A percentile compares a stretch with the other conserved stretches of the same genome.
Conservation (phyloP, 2,797 vertebrate genomes). For the Diplodus sargus region DNA sequence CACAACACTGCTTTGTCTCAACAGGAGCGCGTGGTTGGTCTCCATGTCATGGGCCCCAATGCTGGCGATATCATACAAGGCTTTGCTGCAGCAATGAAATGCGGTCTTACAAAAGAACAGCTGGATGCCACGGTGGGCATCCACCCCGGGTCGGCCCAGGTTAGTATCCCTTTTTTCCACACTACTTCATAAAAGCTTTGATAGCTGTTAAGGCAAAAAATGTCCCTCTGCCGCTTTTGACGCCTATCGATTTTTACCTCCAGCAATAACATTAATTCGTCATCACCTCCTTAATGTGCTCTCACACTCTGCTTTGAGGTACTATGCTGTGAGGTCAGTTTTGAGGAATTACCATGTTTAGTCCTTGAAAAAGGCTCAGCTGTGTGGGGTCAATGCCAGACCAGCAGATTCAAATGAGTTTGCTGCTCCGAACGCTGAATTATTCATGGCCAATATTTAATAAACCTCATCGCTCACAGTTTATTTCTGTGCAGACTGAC, state of each 20-base stretch:
- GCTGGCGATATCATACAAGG: conserved; percentile 90
- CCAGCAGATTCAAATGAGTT: conserved; percentile 57
- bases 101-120: conserved; percentile 87
- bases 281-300: conserved; percentile 4
- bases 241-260: conserved; percentile 1
- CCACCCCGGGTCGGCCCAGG: conserved; percentile 89
- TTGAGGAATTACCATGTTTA: conserved; percentile 27
- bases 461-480: conserved; percentile 28
- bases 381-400: conserved; percentile 49
- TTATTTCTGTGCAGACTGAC: conserved; percentile 23
- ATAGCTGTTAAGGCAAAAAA: neutral
- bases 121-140: conserved; percentile 86
- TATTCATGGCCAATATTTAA: conserved; percentile 66
- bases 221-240: conserved; percentile 10
- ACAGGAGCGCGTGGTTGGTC: conserved; percentile 88
- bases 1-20: conserved; percentile 5
- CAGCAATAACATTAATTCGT: neutral
- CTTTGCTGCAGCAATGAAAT: conserved; percentile 87
- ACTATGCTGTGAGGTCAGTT: conserved; percentile 30
- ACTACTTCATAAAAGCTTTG: neutral
- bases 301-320: conserved; percentile 6
- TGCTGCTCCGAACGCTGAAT: conserved; percentile 54
- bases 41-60: conserved; percentile 88
- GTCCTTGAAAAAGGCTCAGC: conserved; percentile 35
- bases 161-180: conserved; percentile 45